phyloP scores from a whole-genome alignment of 2,888 invertebrate species.

The Nephrotoma appendiculata region DNA sequence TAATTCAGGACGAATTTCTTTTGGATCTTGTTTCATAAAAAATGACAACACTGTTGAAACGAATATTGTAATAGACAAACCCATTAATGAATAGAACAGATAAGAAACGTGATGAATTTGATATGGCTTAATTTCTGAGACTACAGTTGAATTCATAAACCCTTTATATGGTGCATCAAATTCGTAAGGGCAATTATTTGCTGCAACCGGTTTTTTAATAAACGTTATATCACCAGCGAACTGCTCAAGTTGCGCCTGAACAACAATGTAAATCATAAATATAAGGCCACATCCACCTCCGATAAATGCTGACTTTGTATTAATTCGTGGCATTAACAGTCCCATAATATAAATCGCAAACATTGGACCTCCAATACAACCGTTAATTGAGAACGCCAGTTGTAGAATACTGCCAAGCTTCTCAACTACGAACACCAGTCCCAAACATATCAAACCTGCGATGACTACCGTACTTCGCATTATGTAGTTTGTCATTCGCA shows the following conservation, averaged over 20 bases:
- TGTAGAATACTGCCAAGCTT: not conserved
- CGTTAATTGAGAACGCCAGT: not conserved
- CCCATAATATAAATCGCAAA: constrained; percentile 57
- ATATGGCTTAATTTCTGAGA: no score
- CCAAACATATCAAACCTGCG: not conserved
- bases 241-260: constrained; percentile 40
- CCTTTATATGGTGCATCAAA: constrained; percentile 11
- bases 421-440: not conserved
- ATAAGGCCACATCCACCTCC: constrained; percentile 50
- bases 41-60: not conserved
- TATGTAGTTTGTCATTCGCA: constrained; percentile 32
- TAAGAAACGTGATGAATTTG: not conserved
- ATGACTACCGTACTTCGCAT: not conserved
- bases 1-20: no score
- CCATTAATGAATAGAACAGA: not conserved
- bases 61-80: not conserved
- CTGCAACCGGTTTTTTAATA: constrained; percentile 37
- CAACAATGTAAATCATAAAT: constrained; percentile 51
- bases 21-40: not conserved
- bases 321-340: constrained; percentile 47
- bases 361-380: constrained; percentile 37
- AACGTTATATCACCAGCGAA: constrained; percentile 43
- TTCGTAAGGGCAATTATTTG: constrained; percentile 33
- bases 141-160: not conserved
- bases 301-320: constrained; percentile 46